Evolutionary conservation across 2,113 vertebrate genomes (phyloP), one percentile per base, ranked within the genome.

Genomic region (Menura novaehollandiae): DNA sequence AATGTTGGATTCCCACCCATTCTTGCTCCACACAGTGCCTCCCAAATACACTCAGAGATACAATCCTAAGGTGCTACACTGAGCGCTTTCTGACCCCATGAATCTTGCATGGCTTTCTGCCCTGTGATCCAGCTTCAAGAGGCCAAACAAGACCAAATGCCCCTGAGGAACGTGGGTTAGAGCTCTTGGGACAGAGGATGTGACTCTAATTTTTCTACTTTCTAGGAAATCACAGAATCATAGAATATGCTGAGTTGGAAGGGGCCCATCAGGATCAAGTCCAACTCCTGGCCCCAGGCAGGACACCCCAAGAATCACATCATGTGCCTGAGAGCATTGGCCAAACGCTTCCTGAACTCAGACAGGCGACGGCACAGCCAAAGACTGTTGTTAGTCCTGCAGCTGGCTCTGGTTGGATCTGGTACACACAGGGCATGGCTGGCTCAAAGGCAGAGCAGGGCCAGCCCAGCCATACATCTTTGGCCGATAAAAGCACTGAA

Each of bases 1-100:
- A 75, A 47, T 23, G 18, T 5, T 76, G 35, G 14, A 83, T 82
- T 67, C 18, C 12, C 9, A 87, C 12, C 28, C 23, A 22, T 63
- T 74, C 20, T 47, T 1, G 1, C 18, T 88, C 37, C 58, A 64
- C 3, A 11, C 2, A 52, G 24, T 1, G 1, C 41, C 32, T 85
- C n/a, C 43, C 51, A 78, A 88, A 64, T n/a, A 83, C n/a, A 66
- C 23, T 58, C 15, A 24, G 11, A 75, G 30, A 49, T 10, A 64
- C 0, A 88, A 82, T 17, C 39, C 19, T 0, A 7, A 77, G 28
- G 24, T 7, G 8, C 26, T 44, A 56, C 41, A 44, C 1, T 7
- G 8, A 76, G 20, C 0, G 2, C 14, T 41, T 27, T 44, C 37
- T 39, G 49, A 82, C 41, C 19, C 41, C 13, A 32, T 3, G 2